Conservation (phyloP, 2,113 vertebrate genomes). For the Riparia riparia region DNA sequence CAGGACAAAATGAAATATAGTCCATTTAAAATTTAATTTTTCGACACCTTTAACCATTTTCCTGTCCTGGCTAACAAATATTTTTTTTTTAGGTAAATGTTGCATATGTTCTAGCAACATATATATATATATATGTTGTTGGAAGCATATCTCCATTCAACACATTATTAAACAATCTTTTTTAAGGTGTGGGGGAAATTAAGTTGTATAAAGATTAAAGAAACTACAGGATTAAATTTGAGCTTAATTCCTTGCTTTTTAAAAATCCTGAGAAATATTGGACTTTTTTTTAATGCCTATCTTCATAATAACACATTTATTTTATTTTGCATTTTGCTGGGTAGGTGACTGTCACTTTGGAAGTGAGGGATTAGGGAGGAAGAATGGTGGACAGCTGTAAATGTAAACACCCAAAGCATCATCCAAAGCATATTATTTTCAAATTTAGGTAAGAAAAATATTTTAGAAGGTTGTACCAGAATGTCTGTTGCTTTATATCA, state of each 20-base stretch:
- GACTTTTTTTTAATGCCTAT: neutral
- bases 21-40: neutral
- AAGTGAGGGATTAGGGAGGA: neutral
- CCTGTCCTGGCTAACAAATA: neutral
- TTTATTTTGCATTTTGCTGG: neutral
- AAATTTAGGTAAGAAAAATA: neutral
- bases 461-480: neutral
- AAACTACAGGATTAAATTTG: neutral
- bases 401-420: neutral
- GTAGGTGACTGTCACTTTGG: neutral
- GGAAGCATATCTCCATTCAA: neutral
- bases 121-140: neutral
- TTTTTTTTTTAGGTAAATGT: neutral
- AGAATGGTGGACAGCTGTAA: neutral
- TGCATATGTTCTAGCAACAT: neutral
- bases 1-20: neutral
- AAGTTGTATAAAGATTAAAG: neutral
- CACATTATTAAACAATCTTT: neutral
- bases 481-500: neutral
- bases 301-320: neutral
- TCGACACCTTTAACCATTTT: neutral
- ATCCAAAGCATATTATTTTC: neutral
- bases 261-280: neutral
- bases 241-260: neutral
- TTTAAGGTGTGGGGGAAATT: neutral